These are phyloP conservation scores for Colletes collaris DNA, from an alignment of 2,888 invertebrate genomes.

Conservation along the genomic window DNA sequence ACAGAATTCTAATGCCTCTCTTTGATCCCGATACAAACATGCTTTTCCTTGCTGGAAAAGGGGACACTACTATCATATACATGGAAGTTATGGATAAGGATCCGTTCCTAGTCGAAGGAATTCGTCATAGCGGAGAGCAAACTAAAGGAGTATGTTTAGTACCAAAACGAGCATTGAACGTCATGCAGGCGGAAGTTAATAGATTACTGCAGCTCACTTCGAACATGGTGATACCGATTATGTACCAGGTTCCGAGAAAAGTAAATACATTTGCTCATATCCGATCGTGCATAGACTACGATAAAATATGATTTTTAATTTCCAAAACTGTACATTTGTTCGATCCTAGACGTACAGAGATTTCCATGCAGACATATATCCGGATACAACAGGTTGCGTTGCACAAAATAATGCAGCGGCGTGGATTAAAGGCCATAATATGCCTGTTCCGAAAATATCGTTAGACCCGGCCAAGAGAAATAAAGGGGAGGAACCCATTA, in stretches of 20 bases:
- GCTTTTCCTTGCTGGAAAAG: conserved; percentile 97
- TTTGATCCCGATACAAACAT: conserved; percentile 97
- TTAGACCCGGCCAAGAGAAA: conserved; percentile 91
- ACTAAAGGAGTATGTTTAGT: conserved; percentile 97
- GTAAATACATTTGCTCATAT: conserved; percentile 82
- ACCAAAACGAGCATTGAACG: conserved; percentile 94
- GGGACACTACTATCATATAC: conserved; percentile 95
- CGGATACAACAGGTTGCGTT: conserved; percentile 92
- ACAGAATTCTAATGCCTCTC: conserved; percentile 93
- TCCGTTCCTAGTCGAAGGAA: conserved; percentile 94
- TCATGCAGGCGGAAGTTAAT: conserved; percentile 99
- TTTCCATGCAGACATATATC: conserved; percentile 97
- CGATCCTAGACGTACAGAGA: conserved; percentile 91
- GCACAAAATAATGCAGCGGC: conserved; percentile 91
- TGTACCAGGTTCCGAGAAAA: conserved; percentile 97
- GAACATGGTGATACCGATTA: conserved; percentile 94
- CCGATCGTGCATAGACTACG: neutral
- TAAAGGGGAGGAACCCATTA: conserved; percentile 85
- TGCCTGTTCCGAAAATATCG: conserved; percentile 91
- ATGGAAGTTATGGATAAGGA: conserved; percentile 95
- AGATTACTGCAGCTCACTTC: conserved; percentile 94
- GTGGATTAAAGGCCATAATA: conserved; percentile 92
- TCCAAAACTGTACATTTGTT: neutral
- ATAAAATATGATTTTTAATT: neutral
- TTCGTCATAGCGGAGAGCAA: conserved; percentile 95